Evolutionary conservation across 2,888 invertebrate genomes (phyloP).

Genomic region (Eurytoma californica): DNA sequence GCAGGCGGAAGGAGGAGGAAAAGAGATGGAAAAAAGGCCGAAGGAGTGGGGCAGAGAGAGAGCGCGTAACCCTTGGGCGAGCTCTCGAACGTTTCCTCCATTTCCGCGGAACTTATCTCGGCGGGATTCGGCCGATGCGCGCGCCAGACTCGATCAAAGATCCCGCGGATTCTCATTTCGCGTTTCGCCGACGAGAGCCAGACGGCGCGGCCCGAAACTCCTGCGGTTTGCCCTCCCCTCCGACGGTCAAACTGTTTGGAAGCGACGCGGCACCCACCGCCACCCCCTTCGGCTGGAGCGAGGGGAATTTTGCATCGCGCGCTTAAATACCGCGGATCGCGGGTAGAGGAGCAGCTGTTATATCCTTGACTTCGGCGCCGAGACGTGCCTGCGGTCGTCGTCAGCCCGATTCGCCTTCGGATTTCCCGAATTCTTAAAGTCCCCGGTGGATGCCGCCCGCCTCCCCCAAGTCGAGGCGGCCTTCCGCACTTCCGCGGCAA

Average conservation of each 20-base stretch:
- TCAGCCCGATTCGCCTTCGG: background rate
- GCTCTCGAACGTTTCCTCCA: constrained; percentile 1
- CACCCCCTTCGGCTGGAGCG: background rate
- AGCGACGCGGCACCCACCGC: background rate
- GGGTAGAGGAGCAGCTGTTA: no score
- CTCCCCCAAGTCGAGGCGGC: no score
- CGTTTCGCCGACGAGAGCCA: background rate
- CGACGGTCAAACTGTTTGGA: background rate
- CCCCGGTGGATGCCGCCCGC: no score
- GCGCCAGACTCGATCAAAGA: background rate
- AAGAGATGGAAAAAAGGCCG: no score
- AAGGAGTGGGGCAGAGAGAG: background rate
- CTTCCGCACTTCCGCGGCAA: no score
- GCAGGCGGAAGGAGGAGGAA: no score
- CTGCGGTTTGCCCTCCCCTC: background rate
- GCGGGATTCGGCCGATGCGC: background rate
- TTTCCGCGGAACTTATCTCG: background rate
- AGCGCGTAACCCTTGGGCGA: background rate
- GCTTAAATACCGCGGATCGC: background rate
- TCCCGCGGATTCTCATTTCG: constrained; percentile 5
- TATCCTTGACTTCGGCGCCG: background rate
- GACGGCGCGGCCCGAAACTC: background rate
- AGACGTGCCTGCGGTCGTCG: background rate
- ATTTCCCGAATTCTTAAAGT: background rate
- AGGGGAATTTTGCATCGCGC: background rate